phyloP scores from a whole-genome alignment of 2,113 vertebrate species.

The Ranitomeya variabilis region DNA sequence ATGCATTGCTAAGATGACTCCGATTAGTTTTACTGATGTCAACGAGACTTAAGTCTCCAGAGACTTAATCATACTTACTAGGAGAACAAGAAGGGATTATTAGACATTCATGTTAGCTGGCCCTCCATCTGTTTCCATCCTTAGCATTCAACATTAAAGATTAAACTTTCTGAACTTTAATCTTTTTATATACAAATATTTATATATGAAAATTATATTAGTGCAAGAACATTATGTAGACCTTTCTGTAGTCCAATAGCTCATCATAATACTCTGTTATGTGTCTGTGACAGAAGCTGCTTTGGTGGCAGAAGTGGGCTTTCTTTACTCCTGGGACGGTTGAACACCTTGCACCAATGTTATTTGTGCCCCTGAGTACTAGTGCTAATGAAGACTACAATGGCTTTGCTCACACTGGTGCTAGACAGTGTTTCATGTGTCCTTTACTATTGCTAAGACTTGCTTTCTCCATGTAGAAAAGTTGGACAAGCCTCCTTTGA shows the following conservation, averaged over 20 bases:
- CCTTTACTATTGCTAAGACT: no score
- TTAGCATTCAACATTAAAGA: neutral
- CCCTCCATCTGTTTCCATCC: constrained; percentile 43
- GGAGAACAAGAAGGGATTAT: constrained; percentile 33
- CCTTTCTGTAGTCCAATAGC: no score
- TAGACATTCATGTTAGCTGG: neutral
- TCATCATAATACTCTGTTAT: no score
- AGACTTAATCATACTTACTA: constrained; percentile 49
- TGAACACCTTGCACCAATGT: no score
- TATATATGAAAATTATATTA: neutral
- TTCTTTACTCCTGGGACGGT: no score
- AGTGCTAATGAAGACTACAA: neutral
- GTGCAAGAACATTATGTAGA: no score
- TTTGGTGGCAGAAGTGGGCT: no score
- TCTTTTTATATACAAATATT: neutral
- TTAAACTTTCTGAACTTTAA: neutral
- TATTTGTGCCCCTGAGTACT: neutral
- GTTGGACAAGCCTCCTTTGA: no score
- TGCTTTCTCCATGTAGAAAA: no score
- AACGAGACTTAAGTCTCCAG: constrained; percentile 31
- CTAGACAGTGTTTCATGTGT: no score
- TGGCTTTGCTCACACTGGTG: no score
- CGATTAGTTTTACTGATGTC: constrained; percentile 48
- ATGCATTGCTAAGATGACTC: constrained; percentile 34
- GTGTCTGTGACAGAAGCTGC: no score